These are phyloP conservation scores for Amphimallon solstitiale DNA, from an alignment of 2,888 invertebrate species.

Conservation along the genomic window DNA sequence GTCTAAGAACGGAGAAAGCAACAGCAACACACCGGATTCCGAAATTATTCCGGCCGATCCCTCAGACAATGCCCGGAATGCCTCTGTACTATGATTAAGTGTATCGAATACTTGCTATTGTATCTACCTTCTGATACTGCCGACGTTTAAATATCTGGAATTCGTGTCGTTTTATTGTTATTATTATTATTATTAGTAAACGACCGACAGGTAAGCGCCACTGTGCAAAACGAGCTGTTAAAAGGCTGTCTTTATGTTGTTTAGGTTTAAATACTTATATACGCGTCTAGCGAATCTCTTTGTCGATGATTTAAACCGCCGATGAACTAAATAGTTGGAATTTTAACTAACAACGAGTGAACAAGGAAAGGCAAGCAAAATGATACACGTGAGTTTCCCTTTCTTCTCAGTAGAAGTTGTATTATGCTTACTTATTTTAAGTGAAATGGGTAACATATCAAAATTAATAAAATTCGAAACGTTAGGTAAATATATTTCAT, in stretches of 20 bases:
- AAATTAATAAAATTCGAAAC: no score
- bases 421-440: no score
- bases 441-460: no score
- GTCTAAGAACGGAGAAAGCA: slow-evolving; percentile 1
- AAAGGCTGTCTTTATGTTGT: not conserved
- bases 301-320: slow-evolving; percentile 9
- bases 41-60: slow-evolving; percentile 37
- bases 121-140: slow-evolving; percentile 29
- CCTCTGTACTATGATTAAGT: slow-evolving; percentile 47
- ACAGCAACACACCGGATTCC: slow-evolving; percentile 20
- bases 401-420: no score
- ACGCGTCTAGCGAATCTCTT: slow-evolving; percentile 1
- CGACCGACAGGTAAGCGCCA: not conserved
- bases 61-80: slow-evolving; percentile 44
- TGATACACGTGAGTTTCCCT: no score
- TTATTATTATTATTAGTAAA: slow-evolving; percentile 18
- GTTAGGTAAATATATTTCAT: no score
- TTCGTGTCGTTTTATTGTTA: slow-evolving; percentile 35
- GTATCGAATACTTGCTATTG: slow-evolving; percentile 43
- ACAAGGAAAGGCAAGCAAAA: no score
- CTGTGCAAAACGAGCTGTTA: not conserved
- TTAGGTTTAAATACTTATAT: not conserved
- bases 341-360: not conserved
- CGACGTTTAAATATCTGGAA: slow-evolving; percentile 39
- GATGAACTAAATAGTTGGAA: slow-evolving; percentile 19